Evolutionary conservation across 2,888 invertebrate species (phyloP).

Genomic region (Caenorhabditis wallacei): DNA sequence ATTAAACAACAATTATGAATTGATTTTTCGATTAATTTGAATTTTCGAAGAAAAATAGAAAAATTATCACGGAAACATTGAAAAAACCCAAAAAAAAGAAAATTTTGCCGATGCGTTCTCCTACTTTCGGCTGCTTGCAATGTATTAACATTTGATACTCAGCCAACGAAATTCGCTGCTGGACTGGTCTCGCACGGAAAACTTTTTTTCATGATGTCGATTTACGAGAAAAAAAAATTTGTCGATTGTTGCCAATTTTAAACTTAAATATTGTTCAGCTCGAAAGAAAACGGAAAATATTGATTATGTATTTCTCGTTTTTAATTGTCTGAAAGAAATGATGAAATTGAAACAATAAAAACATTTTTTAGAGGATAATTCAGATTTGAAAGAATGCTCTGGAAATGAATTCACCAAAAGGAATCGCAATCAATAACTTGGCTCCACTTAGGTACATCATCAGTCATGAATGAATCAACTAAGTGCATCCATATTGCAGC

Average conservation of each 20-base stretch:
- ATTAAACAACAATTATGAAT: neutral
- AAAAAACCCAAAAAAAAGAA: slow-evolving; percentile 39
- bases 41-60: neutral
- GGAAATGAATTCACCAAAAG: slow-evolving; percentile 38
- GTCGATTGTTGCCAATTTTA: neutral
- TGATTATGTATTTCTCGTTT: no score
- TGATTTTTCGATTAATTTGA: neutral
- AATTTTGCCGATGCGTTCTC: slow-evolving; percentile 39
- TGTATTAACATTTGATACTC: slow-evolving; percentile 63
- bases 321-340: no score
- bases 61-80: neutral
- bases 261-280: neutral
- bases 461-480: neutral
- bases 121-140: slow-evolving; percentile 17
- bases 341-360: no score
- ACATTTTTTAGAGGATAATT: no score
- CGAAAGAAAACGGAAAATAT: no score
- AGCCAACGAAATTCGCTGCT: slow-evolving; percentile 56
- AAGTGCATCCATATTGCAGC: slow-evolving; percentile 33
- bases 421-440: slow-evolving; percentile 1
- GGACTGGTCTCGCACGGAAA: slow-evolving; percentile 47
- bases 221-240: slow-evolving; percentile 38
- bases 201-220: slow-evolving; percentile 16
- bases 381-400: slow-evolving; percentile 25
- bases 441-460: slow-evolving; percentile 31